A percentile compares a stretch with the other conserved stretches of the same genome.
These are phyloP conservation scores for Chlamydotis undulata DNA, from an alignment of 2,113 vertebrate genomes.

Conservation along the genomic window DNA sequence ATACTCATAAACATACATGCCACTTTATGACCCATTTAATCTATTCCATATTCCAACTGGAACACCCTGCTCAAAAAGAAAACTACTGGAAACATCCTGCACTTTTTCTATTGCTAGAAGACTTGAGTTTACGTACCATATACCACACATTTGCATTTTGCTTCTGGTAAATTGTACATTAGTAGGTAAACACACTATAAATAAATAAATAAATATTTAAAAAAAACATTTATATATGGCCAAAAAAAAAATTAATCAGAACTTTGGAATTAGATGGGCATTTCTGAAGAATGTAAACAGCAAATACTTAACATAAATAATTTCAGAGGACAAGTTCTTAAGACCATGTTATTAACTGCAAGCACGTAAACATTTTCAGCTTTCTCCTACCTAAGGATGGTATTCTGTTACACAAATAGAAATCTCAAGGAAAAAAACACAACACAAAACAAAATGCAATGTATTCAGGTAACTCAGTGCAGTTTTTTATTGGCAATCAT, in stretches of 20 bases:
- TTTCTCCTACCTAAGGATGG: background rate
- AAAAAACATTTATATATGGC: background rate
- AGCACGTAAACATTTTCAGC: background rate
- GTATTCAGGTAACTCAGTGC: background rate
- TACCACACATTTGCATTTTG: background rate
- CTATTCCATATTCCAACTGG: background rate
- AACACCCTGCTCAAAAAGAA: background rate
- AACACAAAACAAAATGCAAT: background rate
- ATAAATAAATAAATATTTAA: background rate
- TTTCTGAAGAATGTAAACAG: background rate
- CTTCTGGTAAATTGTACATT: background rate
- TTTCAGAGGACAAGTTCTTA: background rate
- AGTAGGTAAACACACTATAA: background rate
- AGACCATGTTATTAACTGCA: background rate
- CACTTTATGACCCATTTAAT: background rate
- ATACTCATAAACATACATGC: background rate
- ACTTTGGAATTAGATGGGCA: background rate
- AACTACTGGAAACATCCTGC: background rate
- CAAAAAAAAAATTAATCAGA: background rate
- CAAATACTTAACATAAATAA: background rate
- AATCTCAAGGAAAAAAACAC: background rate
- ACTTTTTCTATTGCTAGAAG: background rate
- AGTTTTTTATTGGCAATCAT: background rate
- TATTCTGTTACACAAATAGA: background rate
- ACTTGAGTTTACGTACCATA: background rate